Conservation (phyloP, 1,140 invertebrate genomes). For the Coelopa frigida region DNA sequence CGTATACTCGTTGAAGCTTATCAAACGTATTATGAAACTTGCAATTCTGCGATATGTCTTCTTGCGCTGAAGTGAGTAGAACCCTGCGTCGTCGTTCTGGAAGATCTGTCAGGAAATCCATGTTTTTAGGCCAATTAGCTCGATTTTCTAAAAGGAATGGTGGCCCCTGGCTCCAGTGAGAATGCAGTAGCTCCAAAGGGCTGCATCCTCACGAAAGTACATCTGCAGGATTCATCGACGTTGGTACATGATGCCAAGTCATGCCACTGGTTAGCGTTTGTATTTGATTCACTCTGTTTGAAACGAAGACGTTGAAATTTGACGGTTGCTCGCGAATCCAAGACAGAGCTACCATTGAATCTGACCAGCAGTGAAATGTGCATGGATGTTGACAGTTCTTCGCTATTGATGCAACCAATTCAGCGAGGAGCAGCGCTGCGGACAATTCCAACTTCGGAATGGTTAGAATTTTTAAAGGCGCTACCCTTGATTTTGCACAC, state of each 20-base stretch:
- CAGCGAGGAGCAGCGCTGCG: conserved; percentile 18
- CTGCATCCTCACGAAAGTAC: too few relatives aligned
- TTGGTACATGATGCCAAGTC: conserved; percentile 29
- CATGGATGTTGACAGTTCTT: conserved; percentile 3
- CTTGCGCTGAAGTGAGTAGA: neutral
- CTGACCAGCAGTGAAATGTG: conserved; percentile 23
- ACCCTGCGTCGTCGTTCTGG: too few relatives aligned
- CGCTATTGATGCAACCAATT: conserved; percentile 16
- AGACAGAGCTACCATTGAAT: conserved; percentile 28
- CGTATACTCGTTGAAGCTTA: conserved; percentile 8
- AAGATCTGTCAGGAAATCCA: too few relatives aligned
- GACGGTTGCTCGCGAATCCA: conserved; percentile 23
- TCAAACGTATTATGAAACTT: conserved; percentile 8
- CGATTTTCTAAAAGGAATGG: too few relatives aligned
- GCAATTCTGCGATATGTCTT: conserved; percentile 1
- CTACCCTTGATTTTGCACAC: conserved; percentile 28
- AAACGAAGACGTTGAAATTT: conserved; percentile 23
- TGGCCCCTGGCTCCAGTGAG: neutral
- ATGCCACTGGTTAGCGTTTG: conserved; percentile 16
- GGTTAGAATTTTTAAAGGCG: conserved; percentile 24
- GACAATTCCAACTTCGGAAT: conserved; percentile 30
- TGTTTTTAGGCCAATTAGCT: neutral
- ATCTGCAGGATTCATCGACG: too few relatives aligned
- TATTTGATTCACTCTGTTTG: conserved; percentile 34
- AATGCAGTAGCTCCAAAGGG: neutral